Evolutionary conservation across 2,113 vertebrate genomes (phyloP), one percentile per base, ranked within the genome.

Genomic region (Myotis davidii): DNA sequence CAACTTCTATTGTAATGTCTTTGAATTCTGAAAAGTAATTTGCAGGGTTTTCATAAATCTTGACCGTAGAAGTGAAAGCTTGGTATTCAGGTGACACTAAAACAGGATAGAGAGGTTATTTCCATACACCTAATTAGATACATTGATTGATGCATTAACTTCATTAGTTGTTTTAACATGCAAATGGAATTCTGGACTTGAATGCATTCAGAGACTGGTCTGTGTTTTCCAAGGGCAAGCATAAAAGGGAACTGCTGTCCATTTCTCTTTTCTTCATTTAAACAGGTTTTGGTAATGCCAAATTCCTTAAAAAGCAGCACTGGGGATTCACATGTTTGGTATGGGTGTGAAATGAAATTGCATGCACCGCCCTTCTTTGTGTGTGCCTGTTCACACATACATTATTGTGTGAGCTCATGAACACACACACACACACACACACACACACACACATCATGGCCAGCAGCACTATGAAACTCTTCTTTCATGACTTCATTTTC

Each of bases 11-110:
- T 72, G 3, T 48, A 83, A 61, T 50, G 10, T 73, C 54, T 92
- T 92, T 76, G 65, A 87, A 50, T 39, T 52, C 10, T 61, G 34
- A 56, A 45, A 73, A 87, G 34, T 42, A 74, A 86, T 87, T 70
- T 84, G 42, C 25, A 64, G 13, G 14, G 74, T 8, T 81, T 91
- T 94, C 20, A 84, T 77, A 83, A 81, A 64, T 77, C 23, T 90
- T 64, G 11, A 84, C 17, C 2, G 61, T 10, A 64, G 48, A 83
- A 85, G 13, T 12, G 45, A 50, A 77, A 59, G 67, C 32, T 48
- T 77, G 6, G 25, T 91, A 34, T 52, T 45, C 17, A 27, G 29
- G 59, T 77, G 67, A 85, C 88, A 39, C 39, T 73, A 23, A 82
- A 88, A 48, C 21, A 59, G 20, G 10, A 48, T 52, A 50, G 12